Evolutionary conservation across 2,888 invertebrate species (phyloP), one percentile per base, ranked within the genome.

Genomic region (Tuberolachnus salignus): DNA sequence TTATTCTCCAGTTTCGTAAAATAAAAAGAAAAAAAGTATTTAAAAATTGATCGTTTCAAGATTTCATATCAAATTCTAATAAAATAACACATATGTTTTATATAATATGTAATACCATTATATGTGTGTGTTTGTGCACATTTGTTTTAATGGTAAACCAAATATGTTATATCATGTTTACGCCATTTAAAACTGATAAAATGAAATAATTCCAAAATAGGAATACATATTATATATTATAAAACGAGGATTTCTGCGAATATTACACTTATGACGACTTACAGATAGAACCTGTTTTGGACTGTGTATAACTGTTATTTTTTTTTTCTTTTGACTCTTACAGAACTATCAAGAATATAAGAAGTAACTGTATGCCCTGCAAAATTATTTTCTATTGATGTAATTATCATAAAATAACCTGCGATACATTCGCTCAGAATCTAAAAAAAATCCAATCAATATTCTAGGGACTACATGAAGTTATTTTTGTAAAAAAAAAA

Each of bases 281-380:
- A 70, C 55, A 55, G 42, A 42, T 44, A 42, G 21, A 70, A 70
- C 70, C 70, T 70, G 70, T 70, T 70, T 34, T 55, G 70, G 21
- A 44, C 70, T n/a, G n/a, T n/a, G n/a, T n/a, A n/a, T n/a, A n/a
- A n/a, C n/a, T n/a, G n/a, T n/a, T n/a, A n/a, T n/a, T n/a, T n/a
- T n/a, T n/a, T n/a, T n/a, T n/a, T n/a, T n/a, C n/a, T n/a, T n/a
- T n/a, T n/a, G n/a, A n/a, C n/a, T n/a, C n/a, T n/a, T n/a, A n/a
- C n/a, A n/a, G n/a, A n/a, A n/a, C n/a, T n/a, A n/a, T n/a, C n/a
- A n/a, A n/a, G n/a, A n/a, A n/a, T n/a, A n/a, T n/a, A n/a, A n/a
- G n/a, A n/a, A n/a, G n/a, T n/a, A 34, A 34, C 34, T 34, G 34
- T n/a, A 34, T 34, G 6, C 34, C 34, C 34, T 34, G 34, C 34